phyloP scores from a whole-genome alignment of 1,140 invertebrate species.

The Grapholita molesta region DNA sequence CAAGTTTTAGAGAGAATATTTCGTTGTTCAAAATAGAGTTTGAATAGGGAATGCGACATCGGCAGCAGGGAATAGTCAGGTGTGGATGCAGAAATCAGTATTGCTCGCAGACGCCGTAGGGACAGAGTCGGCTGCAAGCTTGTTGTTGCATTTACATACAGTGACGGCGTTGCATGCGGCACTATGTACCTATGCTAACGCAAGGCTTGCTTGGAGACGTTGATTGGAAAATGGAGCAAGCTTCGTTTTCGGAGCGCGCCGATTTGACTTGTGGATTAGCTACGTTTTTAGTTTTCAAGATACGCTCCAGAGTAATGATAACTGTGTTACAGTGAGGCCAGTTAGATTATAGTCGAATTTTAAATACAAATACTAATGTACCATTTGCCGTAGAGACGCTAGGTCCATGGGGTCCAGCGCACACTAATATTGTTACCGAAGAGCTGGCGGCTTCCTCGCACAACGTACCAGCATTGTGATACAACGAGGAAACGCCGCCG shows the following conservation, averaged over 20 bases:
- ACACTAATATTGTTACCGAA: too few species aligned
- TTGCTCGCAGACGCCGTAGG: conserved; percentile 45
- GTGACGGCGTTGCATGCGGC: not conserved
- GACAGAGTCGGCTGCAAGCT: conserved; percentile 30
- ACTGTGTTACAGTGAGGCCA: too few species aligned
- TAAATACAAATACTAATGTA: not conserved
- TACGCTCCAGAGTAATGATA: too few species aligned
- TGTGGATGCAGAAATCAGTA: conserved; percentile 47
- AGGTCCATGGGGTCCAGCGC: too few species aligned
- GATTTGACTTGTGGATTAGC: not conserved
- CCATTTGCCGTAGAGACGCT: too few species aligned
- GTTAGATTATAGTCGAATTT: too few species aligned
- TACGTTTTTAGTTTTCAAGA: not conserved
- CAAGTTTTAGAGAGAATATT: conserved; percentile 22
- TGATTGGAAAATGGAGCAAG: conserved; percentile 16
- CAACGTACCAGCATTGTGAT: too few species aligned
- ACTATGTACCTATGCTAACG: conserved; percentile 20
- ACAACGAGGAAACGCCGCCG: too few species aligned
- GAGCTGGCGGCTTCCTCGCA: too few species aligned
- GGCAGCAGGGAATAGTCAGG: conserved; percentile 45
- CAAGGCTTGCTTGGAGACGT: conserved; percentile 22
- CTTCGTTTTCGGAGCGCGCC: not conserved
- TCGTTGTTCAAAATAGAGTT: conserved; percentile 44
- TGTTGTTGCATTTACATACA: conserved; percentile 47
- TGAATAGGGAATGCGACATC: conserved; percentile 48